A percentile compares a stretch with the other conserved stretches of the same genome.
These are phyloP conservation scores for Helleia helle DNA, from an alignment of 2,888 invertebrate species.

Conservation along the genomic window DNA sequence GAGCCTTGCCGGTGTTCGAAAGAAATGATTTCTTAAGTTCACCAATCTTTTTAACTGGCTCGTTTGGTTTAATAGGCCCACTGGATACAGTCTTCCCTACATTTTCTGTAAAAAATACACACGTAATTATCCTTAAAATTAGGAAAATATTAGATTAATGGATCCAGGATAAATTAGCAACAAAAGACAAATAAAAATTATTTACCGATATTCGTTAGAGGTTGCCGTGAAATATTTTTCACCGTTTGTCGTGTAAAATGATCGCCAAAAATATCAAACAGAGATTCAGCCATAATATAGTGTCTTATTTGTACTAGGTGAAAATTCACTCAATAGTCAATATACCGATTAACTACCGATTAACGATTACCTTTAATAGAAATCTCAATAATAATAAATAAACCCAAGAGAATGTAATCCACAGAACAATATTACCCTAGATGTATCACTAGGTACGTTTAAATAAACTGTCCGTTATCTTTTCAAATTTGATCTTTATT, in stretches of 20 bases:
- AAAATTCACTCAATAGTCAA: neutral
- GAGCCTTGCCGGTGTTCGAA: constrained; percentile 48
- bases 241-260: constrained; percentile 38
- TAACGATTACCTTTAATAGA: too few relatives aligned
- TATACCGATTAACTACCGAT: too few relatives aligned
- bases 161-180: too few relatives aligned
- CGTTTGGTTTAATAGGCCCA: constrained; percentile 51
- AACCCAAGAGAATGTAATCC: too few relatives aligned
- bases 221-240: constrained; percentile 54
- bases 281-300: constrained; percentile 43
- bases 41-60: constrained; percentile 44
- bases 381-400: too few relatives aligned
- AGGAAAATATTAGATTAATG: neutral
- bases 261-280: constrained; percentile 57
- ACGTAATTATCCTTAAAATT: neutral
- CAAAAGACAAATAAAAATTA: constrained; percentile 17
- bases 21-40: constrained; percentile 53
- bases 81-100: constrained; percentile 45
- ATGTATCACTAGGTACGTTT: too few relatives aligned
- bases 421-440: too few relatives aligned
- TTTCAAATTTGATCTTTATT: too few relatives aligned
- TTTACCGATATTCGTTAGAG: constrained; percentile 50
- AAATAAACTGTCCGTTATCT: too few relatives aligned
- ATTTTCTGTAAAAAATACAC: constrained; percentile 40
- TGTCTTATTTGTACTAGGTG: neutral